Conservation (phyloP, 2,888 invertebrate genomes). For the Clostera curtula region DNA sequence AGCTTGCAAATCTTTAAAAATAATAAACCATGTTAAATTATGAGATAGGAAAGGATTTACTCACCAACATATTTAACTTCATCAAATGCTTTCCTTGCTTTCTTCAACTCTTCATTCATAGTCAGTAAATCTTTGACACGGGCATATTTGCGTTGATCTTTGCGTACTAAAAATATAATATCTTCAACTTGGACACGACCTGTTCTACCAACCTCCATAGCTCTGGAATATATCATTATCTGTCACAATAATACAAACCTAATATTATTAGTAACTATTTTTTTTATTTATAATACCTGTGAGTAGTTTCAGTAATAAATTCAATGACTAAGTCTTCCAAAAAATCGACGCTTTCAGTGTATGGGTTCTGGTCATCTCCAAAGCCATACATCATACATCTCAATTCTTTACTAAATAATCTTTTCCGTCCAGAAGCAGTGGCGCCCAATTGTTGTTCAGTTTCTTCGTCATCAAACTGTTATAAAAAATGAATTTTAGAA, state of each 20-base stretch:
- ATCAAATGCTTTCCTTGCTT: constrained; percentile 99
- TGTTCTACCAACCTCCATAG: constrained; percentile 97
- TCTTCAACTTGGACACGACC: constrained; percentile 99
- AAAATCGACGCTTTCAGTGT: constrained; percentile 98
- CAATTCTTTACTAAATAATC: constrained; percentile 92
- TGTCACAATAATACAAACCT: background rate
- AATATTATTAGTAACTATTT: background rate
- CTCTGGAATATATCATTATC: constrained; percentile 68
- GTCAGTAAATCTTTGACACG: constrained; percentile 96
- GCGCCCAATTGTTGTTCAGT: constrained; percentile 81
- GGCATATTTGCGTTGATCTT: constrained; percentile 97
- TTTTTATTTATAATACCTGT: constrained; percentile 69
- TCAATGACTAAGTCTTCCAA: constrained; percentile 98
- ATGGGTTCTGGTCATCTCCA: constrained; percentile 99
- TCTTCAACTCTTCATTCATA: constrained; percentile 99
- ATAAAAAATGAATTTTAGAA: too few species aligned
- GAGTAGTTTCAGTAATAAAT: constrained; percentile 96
- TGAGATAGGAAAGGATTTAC: too few species aligned
- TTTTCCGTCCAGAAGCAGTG: constrained; percentile 83
- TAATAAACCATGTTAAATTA: too few species aligned
- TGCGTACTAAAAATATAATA: constrained; percentile 95
- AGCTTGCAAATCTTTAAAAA: background rate
- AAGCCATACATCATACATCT: constrained; percentile 99
- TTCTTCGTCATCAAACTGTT: constrained; percentile 80
- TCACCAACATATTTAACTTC: constrained; percentile 97